Conservation (phyloP, 2,888 invertebrate species). For the Eurois occulta region DNA sequence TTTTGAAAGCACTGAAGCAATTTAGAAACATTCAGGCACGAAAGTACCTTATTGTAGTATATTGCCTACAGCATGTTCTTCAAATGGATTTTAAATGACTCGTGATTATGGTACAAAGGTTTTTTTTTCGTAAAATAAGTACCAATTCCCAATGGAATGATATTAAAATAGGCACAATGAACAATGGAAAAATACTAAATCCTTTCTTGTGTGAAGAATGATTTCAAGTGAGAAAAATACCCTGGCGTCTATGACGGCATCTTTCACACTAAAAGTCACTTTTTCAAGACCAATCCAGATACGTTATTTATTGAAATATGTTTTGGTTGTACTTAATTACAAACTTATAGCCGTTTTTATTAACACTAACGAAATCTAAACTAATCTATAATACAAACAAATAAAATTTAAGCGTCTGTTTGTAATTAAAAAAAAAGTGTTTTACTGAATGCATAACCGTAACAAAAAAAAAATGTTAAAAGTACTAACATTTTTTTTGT, state of each 20-base stretch:
- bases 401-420: too few species aligned
- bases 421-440: too few species aligned
- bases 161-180: neutral
- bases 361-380: too few species aligned
- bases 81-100: neutral
- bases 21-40: neutral
- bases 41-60: too few species aligned
- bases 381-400: too few species aligned
- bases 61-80: neutral
- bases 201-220: neutral
- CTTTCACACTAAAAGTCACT: neutral
- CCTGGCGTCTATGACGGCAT: neutral
- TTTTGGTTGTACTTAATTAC: too few species aligned
- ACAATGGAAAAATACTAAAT: neutral
- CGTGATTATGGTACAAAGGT: neutral
- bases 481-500: too few species aligned
- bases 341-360: neutral
- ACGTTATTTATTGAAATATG: too few species aligned
- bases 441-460: too few species aligned
- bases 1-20: neutral
- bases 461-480: too few species aligned
- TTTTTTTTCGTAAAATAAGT: neutral
- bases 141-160: neutral
- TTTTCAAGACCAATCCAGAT: neutral
- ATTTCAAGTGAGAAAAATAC: neutral